Base-by-base conservation (phyloP, 2,888 invertebrate genomes). In the Conchocele bisecta region DNA sequence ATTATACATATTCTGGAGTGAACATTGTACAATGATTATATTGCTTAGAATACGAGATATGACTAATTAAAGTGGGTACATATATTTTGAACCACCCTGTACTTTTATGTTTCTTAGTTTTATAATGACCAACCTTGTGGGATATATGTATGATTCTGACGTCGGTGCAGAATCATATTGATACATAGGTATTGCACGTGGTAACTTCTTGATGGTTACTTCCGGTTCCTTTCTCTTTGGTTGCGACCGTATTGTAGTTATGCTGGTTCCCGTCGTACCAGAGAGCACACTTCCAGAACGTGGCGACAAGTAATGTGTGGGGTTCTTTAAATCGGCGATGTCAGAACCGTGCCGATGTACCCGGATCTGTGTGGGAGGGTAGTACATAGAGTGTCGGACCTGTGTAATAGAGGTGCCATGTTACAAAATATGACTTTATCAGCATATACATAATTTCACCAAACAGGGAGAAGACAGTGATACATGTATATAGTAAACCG, bases 301-400 rank as follows among this genome's bases (percentile, higher is more conserved):
- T 41, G 71, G 76, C 22, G 46, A 33, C 1, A 65, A 39, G 31
- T 72, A 72, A 17, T 63, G 61, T 17, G 48, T 20, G 5, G 66
- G 70, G 37, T 59, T 70, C 17, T 64, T 59, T 26, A 53, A 44
- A 31, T 51, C 60, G 28, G 56, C 56, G 1, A 76, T 22, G 35
- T 76, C 76, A 2, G 76, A 76, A 6, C 76, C 76, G 22, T 76
- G 76, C 15, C 76, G 50, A 6, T 76, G 58, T 17, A 76, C 72
- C 13, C 51, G 56, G 35, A 76, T 69, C 13, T 63, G 56, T 0
- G 76, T 69, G 0, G 76, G 76, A 15, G 76, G 75, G 24, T 66
- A 60, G 15, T 24, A 51, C 11, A 46, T 48, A 2, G 56, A n/a
- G n/a, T n/a, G n/a, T n/a, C n/a, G n/a, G n/a, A n/a, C n/a, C n/a